Percentiles rank a stretch among this genome's conserved stretches.
Conservation (phyloP, 2,113 vertebrate genomes). For the Larimichthys crocea region DNA sequence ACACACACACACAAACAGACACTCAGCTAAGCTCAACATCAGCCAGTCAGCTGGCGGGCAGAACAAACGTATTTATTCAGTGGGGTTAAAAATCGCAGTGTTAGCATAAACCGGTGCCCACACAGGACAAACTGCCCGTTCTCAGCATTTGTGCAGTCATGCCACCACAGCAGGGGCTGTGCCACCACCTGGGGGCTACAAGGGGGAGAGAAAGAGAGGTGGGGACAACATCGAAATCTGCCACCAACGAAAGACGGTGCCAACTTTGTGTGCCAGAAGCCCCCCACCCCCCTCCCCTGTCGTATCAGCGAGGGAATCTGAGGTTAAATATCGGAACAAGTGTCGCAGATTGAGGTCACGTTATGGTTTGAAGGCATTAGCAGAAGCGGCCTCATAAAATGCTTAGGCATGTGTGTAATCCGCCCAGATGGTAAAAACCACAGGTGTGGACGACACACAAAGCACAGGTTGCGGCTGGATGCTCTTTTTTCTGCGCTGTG, state of each 20-base stretch:
- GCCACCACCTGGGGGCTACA: slow-evolving; percentile 41
- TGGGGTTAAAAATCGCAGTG: slow-evolving; percentile 67
- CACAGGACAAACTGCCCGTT: slow-evolving; percentile 67
- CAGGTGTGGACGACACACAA: slow-evolving; percentile 4
- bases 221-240: slow-evolving; percentile 44
- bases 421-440: slow-evolving; percentile 60
- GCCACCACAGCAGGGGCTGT: slow-evolving; percentile 47
- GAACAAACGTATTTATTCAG: slow-evolving; percentile 69
- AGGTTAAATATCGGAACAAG: slow-evolving; percentile 61
- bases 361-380: slow-evolving; percentile 36
- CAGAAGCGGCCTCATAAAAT: slow-evolving; percentile 9
- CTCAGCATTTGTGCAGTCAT: slow-evolving; percentile 76
- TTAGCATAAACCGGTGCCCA: slow-evolving; percentile 69
- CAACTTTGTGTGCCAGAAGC: slow-evolving; percentile 54
- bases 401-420: slow-evolving; percentile 30
- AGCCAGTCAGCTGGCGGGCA: slow-evolving; percentile 33
- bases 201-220: slow-evolving; percentile 23
- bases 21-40: slow-evolving; percentile 38
- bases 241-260: slow-evolving; percentile 44
- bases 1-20: slow-evolving; percentile 16
- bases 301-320: slow-evolving; percentile 9
- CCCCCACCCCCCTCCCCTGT: background rate
- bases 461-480: slow-evolving; percentile 44
- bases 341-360: slow-evolving; percentile 43
- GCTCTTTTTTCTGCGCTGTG: slow-evolving; percentile 14